A percentile compares a stretch with the other conserved stretches of the same genome.
Evolutionary conservation across 2,888 invertebrate species (phyloP).

Genomic region (Tipula vernalis): DNA sequence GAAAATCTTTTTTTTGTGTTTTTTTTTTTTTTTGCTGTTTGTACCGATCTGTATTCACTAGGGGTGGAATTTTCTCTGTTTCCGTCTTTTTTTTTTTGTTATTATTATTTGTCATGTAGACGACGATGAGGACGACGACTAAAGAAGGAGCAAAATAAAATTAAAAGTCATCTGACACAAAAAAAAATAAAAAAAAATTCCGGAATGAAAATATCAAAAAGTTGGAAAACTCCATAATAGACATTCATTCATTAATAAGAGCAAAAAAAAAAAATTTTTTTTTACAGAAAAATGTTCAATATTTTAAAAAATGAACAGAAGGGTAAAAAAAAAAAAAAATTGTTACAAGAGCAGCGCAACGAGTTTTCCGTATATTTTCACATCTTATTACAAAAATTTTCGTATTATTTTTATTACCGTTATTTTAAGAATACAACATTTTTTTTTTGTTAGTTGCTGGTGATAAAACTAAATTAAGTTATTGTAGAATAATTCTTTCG

Average conservation of each 20-base stretch:
- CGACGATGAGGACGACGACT: background rate
- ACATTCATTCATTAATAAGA: background rate
- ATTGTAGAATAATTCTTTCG: background rate
- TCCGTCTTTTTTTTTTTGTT: background rate
- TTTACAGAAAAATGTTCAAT: background rate
- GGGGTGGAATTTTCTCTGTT: background rate
- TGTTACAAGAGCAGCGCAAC: background rate
- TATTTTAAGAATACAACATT: background rate
- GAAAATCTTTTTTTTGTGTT: background rate
- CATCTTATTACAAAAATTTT: background rate
- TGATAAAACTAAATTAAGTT: background rate
- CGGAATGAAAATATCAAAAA: background rate
- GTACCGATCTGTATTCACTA: background rate
- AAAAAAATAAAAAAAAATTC: background rate
- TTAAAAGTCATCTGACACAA: background rate
- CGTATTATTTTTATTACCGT: background rate
- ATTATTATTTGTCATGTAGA: background rate
- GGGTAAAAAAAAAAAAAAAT: background rate
- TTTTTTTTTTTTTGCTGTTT: background rate
- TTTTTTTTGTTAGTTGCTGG: background rate
- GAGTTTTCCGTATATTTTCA: background rate
- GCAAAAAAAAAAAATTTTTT: background rate
- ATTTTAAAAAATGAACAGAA: background rate
- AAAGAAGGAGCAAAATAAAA: background rate
- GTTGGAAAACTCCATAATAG: background rate